phyloP scores from a whole-genome alignment of 2,113 vertebrate species.

The Cinclus cinclus region DNA sequence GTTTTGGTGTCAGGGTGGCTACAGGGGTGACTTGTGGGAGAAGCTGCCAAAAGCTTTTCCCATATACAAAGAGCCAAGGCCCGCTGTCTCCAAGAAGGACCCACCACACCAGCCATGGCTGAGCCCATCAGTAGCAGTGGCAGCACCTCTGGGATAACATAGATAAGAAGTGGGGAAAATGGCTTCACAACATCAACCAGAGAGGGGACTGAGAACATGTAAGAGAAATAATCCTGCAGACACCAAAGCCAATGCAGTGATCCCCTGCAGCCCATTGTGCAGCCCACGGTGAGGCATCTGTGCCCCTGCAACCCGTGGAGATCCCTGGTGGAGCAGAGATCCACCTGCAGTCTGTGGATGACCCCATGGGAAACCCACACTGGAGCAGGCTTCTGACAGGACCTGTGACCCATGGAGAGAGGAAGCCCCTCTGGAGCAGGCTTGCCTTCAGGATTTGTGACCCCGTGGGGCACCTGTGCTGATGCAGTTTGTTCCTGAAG shows the following conservation, averaged over 20 bases:
- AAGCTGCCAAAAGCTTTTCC: neutral
- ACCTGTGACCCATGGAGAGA: neutral
- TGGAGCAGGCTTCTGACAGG: neutral
- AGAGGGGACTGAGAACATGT: neutral
- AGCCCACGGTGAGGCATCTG: neutral
- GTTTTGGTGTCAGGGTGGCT: neutral
- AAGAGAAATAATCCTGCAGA: neutral
- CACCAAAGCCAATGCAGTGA: neutral
- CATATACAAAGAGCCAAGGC: fast-evolving
- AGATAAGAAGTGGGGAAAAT: neutral
- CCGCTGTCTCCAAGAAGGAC: fast-evolving
- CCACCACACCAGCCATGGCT: fast-evolving
- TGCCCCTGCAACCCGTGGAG: neutral
- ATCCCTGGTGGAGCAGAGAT: neutral
- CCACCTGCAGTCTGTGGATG: neutral
- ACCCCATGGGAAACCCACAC: neutral
- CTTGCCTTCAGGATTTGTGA: neutral
- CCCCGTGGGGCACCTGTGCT: fast-evolving
- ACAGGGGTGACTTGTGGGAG: neutral
- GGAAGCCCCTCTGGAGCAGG: neutral
- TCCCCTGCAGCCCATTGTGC: neutral
- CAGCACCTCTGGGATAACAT: neutral
- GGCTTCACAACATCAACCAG: neutral
- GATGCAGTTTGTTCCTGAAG: neutral
- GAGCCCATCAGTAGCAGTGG: fast-evolving